Conservation (phyloP, 2,113 vertebrate species). For the Hydrochoerus hydrochaeris region DNA sequence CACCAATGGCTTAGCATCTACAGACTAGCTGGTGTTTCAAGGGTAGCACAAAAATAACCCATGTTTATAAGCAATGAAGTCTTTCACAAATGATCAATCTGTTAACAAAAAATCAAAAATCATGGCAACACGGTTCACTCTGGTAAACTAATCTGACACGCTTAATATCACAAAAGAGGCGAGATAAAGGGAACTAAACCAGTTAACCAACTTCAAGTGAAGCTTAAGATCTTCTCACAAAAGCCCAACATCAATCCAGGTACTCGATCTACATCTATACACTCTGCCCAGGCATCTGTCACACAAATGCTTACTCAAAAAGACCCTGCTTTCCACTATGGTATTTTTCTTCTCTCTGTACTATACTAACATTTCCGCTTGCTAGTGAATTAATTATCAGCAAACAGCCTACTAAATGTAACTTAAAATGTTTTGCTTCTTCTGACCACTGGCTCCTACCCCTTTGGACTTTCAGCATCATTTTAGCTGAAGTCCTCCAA, state of each 20-base stretch:
- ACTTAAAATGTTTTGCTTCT: not conserved
- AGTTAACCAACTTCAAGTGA: not conserved
- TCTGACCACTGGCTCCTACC: not conserved
- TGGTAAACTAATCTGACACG: not conserved
- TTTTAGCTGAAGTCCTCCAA: not conserved
- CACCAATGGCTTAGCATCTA: not conserved
- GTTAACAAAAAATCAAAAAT: not conserved
- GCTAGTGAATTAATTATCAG: not conserved
- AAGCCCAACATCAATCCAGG: not conserved
- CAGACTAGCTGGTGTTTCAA: not conserved
- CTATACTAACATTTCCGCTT: not conserved
- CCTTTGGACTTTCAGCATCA: not conserved
- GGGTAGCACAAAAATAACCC: not conserved
- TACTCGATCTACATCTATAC: not conserved
- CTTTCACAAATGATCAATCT: not conserved
- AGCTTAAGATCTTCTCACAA: not conserved
- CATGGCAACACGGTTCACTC: not conserved
- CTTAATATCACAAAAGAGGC: not conserved
- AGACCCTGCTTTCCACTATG: not conserved
- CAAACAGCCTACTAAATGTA: not conserved
- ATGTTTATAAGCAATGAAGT: not conserved
- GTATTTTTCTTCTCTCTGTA: not conserved
- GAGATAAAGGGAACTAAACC: not conserved
- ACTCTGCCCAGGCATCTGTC: too few relatives aligned
- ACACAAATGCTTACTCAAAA: not conserved